Base-by-base conservation (phyloP, 2,797 vertebrate species). In the Chrysocyon brachyurus region DNA sequence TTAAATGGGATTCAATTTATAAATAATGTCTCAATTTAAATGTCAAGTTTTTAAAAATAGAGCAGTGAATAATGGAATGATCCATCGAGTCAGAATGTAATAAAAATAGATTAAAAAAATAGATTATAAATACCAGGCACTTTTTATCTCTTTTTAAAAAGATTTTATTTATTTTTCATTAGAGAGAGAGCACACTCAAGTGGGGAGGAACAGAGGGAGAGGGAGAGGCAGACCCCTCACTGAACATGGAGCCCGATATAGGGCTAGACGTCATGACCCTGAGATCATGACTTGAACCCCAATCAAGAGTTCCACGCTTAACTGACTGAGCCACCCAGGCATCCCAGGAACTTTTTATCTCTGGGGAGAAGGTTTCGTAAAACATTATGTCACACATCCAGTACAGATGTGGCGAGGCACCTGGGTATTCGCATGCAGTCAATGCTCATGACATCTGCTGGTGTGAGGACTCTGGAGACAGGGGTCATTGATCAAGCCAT, bases 61-160 rank as follows among this genome's bases (percentile, higher is more conserved):
- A 73, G 66, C 87, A 59, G 1, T 17, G 28, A 33, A 26, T n/a
- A 59, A n/a, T 33, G 26, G 12, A 79, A 57, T 73, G 19, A 79
- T 12, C 1, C 8, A 72, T 11, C 3, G 21, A 54, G 31, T 77
- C 54, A 52, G 33, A 22, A 49, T 64, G 73, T 31, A 52, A 49
- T 86, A 87, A 81, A 93, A 90, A 56, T 72, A 79, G 28, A 24
- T 68, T 56, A 26, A 36, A 87, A 81, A 93, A 90, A 56, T 72
- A 79, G 28, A 24, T 68, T 56, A 26, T 31, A 56, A 72, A 24
- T 57, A 86, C n/a, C 46, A 59, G n/a, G 21, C 3, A 19, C 77
- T 93, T 86, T 96, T 84, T 52, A 22, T 54, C 21, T 61, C 64
- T 3, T 33, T 33, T 68, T 33, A 1, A 0, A 33, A 33, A 33